These are phyloP conservation scores for Ochropleura leucogaster DNA, from an alignment of 2,888 invertebrate species.

Conservation along the genomic window DNA sequence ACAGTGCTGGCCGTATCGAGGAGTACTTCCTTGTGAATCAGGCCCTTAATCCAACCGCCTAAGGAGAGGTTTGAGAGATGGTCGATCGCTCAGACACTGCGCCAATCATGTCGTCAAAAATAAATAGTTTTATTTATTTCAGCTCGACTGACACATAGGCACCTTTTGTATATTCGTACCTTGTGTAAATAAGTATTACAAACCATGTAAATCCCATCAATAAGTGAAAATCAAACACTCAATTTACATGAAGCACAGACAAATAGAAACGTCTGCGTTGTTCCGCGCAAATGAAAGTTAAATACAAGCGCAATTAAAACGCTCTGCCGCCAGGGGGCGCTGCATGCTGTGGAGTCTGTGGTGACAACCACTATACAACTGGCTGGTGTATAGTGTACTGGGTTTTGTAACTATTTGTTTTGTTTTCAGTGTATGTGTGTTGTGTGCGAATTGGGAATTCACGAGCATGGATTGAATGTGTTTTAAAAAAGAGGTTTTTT, in stretches of 20 bases:
- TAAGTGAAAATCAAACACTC: constrained; percentile 63
- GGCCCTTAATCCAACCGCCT: too few relatives aligned
- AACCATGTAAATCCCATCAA: constrained; percentile 39
- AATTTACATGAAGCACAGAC: constrained; percentile 42
- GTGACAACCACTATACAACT: constrained; percentile 18
- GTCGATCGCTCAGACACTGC: too few relatives aligned
- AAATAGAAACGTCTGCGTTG: constrained; percentile 49
- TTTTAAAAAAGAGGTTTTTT: neutral
- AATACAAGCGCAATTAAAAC: constrained; percentile 76
- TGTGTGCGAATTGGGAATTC: neutral
- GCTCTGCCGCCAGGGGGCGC: constrained; percentile 48
- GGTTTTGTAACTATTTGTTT: constrained; percentile 25
- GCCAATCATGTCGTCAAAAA: too few relatives aligned
- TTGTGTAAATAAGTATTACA: constrained; percentile 7
- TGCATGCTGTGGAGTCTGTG: constrained; percentile 22
- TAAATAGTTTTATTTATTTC: neutral
- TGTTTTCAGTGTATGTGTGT: neutral
- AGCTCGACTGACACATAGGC: neutral
- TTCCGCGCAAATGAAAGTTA: constrained; percentile 74
- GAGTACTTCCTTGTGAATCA: too few relatives aligned
- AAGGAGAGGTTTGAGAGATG: too few relatives aligned
- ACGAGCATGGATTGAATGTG: neutral
- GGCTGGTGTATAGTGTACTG: neutral
- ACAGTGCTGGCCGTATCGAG: too few relatives aligned
- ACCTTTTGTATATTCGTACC: neutral